Conservation (phyloP, 2,113 vertebrate genomes). For the Australoheros scitulus region DNA sequence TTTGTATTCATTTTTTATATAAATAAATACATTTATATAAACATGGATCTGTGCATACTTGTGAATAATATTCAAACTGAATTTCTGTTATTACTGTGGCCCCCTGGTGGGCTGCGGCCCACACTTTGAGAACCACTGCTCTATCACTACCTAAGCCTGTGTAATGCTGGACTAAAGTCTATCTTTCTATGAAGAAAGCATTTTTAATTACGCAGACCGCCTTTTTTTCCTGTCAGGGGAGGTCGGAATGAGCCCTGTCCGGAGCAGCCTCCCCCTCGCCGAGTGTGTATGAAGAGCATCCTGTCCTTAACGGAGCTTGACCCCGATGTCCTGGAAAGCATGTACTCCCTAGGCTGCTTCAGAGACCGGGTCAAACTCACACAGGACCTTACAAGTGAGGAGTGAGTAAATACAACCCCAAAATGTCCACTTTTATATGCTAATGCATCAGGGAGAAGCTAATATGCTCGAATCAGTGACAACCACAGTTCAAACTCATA, state of each 20-base stretch:
- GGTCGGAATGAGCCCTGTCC: constrained; percentile 88
- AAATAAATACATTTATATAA: no score
- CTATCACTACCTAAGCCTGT: no score
- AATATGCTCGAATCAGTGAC: not conserved
- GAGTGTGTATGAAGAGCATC: constrained; percentile 85
- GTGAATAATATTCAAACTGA: no score
- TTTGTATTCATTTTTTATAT: no score
- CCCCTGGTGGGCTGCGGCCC: no score
- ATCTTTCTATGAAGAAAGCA: not conserved
- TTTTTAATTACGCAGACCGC: not conserved
- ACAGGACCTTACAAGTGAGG: constrained; percentile 87
- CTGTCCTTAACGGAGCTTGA: constrained; percentile 87
- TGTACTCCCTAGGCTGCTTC: constrained; percentile 92
- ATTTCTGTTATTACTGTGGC: no score
- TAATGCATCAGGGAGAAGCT: not conserved
- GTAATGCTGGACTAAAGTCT: no score
- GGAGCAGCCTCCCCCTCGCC: constrained; percentile 83
- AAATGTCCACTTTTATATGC: constrained; percentile 6
- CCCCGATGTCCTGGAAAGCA: constrained; percentile 89
- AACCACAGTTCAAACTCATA: not conserved
- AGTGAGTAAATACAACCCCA: constrained; percentile 79
- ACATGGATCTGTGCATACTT: no score
- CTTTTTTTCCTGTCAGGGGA: constrained; percentile 65
- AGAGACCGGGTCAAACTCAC: constrained; percentile 88
- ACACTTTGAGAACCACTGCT: no score